These are phyloP conservation scores for Sebastes cheni DNA, from an alignment of 2,797 vertebrate species.

Conservation along the genomic window DNA sequence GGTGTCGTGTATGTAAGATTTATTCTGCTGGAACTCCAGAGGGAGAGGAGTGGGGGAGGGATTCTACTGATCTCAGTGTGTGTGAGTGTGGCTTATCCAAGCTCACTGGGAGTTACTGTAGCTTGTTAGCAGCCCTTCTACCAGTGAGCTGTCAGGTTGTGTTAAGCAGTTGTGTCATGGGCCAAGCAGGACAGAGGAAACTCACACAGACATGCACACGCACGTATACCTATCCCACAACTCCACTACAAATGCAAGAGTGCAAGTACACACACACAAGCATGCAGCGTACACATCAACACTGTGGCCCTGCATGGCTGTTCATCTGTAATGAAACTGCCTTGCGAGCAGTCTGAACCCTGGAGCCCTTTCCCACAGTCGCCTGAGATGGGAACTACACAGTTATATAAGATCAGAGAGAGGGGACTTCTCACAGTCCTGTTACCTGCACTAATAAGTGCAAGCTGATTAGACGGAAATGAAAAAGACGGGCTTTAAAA, in stretches of 20 bases:
- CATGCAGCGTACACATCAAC: constrained; percentile 3
- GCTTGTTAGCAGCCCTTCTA: constrained; percentile 46
- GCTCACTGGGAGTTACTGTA: constrained; percentile 18
- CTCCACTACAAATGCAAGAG: neutral
- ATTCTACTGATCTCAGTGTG: neutral
- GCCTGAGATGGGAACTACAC: constrained; percentile 1
- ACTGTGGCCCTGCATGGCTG: constrained; percentile 1
- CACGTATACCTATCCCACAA: neutral
- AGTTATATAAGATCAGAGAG: constrained; percentile 25
- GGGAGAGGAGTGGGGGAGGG: neutral
- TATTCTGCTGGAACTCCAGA: neutral
- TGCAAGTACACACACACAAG: constrained; percentile 1
- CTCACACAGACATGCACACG: neutral
- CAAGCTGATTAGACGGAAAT: neutral
- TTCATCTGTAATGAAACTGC: constrained; percentile 30
- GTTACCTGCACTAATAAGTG: constrained; percentile 3
- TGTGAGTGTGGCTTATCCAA: neutral
- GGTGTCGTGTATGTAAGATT: neutral
- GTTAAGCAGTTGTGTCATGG: constrained; percentile 36
- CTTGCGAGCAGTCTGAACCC: constrained; percentile 27
- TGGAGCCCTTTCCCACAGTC: constrained; percentile 11
- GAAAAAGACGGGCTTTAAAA: neutral
- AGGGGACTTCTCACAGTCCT: neutral
- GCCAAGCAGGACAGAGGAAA: constrained; percentile 44
- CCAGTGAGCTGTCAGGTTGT: constrained; percentile 54